Percentiles rank a stretch among this genome's conserved stretches.
Evolutionary conservation across 2,888 invertebrate genomes (phyloP).

Genomic region (Aspidapion aeneum): DNA sequence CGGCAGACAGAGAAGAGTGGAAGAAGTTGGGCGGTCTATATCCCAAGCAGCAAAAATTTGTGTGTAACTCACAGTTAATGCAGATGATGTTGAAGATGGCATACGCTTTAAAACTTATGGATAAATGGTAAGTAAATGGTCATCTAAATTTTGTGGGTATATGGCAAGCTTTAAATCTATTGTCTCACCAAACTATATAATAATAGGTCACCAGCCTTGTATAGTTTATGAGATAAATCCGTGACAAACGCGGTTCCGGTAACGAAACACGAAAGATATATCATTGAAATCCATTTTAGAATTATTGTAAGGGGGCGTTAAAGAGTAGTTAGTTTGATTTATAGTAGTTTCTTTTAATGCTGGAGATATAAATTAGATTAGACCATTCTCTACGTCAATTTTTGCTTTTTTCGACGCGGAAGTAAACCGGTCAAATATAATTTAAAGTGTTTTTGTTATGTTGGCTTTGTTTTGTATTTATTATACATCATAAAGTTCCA

Average conservation of each 20-base stretch:
- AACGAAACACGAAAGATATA: neutral
- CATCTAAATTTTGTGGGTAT: too few species aligned
- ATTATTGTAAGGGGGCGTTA: neutral
- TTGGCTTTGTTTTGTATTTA: too few species aligned
- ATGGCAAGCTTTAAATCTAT: neutral
- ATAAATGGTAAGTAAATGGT: too few species aligned
- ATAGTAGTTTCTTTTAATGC: neutral
- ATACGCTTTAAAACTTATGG: too few species aligned
- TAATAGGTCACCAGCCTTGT: neutral
- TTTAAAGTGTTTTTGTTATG: too few species aligned
- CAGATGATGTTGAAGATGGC: too few species aligned
- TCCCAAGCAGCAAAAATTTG: too few species aligned
- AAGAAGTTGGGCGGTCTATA: too few species aligned
- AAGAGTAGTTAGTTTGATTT: neutral
- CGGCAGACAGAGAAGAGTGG: too few species aligned
- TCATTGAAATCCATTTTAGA: neutral
- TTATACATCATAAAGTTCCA: too few species aligned
- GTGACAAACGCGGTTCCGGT: neutral
- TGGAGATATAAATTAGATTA: neutral
- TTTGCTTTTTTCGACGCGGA: neutral
- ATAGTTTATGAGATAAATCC: neutral
- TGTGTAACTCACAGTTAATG: too few species aligned
- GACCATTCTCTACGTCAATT: too few species aligned
- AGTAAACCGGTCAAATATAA: neutral
- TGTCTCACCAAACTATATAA: neutral